A percentile compares a stretch with the other conserved stretches of the same genome.
phyloP scores from a whole-genome alignment of 2,113 vertebrate genomes.

The Grammomys surdaster region DNA sequence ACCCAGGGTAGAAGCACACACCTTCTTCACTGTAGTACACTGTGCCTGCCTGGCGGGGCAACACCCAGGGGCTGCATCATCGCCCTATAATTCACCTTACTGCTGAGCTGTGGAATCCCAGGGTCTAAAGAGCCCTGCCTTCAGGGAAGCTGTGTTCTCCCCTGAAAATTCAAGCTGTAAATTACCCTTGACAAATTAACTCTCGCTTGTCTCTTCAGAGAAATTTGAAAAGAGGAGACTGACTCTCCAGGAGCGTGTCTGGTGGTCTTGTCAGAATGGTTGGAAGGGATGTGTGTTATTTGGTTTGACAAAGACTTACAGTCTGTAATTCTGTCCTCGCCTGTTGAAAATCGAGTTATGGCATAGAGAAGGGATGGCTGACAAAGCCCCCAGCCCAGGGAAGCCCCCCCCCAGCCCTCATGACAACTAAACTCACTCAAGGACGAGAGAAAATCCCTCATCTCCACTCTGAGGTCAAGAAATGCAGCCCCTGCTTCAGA shows the following conservation, averaged over 20 bases:
- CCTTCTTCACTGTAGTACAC: neutral
- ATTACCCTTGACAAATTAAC: slow-evolving; percentile 78
- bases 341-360: slow-evolving; percentile 26
- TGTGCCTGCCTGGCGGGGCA: neutral
- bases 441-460: neutral
- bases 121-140: neutral
- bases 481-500: neutral
- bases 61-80: neutral
- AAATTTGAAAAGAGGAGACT: slow-evolving; percentile 61
- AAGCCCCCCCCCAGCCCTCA: neutral
- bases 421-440: neutral
- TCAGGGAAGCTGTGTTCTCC: slow-evolving; percentile 53
- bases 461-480: neutral
- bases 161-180: slow-evolving; percentile 67
- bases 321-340: slow-evolving; percentile 63
- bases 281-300: neutral
- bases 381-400: neutral
- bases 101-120: neutral
- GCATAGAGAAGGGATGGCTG: neutral
- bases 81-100: neutral
- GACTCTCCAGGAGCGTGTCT: slow-evolving; percentile 10
- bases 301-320: slow-evolving; percentile 13
- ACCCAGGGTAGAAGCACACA: accelerated
- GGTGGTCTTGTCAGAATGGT: neutral
- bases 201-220: slow-evolving; percentile 77